Percentiles rank a stretch among this genome's conserved stretches.
Evolutionary conservation across 2,113 vertebrate species (phyloP).

Genomic region (Echinops telfairi): DNA sequence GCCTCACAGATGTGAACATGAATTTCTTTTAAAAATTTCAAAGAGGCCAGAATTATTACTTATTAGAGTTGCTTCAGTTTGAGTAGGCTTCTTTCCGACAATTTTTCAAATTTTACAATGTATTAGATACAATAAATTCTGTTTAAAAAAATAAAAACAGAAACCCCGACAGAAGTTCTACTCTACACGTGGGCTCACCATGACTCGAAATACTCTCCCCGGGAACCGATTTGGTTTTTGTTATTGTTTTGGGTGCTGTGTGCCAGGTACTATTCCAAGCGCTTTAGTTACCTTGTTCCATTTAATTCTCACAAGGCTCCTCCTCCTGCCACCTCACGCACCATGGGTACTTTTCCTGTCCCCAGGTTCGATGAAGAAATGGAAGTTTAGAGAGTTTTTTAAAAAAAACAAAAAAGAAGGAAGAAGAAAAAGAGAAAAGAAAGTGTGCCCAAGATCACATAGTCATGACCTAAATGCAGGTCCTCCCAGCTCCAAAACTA

Average conservation of each 20-base stretch:
- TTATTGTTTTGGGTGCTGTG: background rate
- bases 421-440: background rate
- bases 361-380: background rate
- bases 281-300: background rate
- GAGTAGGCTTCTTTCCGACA: constrained; percentile 90
- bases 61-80: constrained; percentile 89
- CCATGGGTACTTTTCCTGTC: background rate
- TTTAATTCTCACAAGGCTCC: background rate
- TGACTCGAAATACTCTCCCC: background rate
- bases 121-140: constrained; percentile 91
- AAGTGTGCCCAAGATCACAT: background rate
- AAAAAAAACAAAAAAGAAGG: background rate
- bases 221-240: background rate
- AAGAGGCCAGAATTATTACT: constrained; percentile 89
- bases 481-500: constrained; percentile 30
- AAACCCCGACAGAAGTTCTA: background rate
- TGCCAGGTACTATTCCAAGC: background rate
- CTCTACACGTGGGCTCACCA: background rate
- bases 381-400: background rate
- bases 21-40: constrained; percentile 84
- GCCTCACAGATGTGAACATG: constrained; percentile 86
- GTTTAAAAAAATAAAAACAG: constrained; percentile 85
- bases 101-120: constrained; percentile 90
- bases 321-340: background rate
- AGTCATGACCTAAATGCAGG: background rate